phyloP scores from a whole-genome alignment of 2,797 vertebrate species.

The Siniperca undulata region DNA sequence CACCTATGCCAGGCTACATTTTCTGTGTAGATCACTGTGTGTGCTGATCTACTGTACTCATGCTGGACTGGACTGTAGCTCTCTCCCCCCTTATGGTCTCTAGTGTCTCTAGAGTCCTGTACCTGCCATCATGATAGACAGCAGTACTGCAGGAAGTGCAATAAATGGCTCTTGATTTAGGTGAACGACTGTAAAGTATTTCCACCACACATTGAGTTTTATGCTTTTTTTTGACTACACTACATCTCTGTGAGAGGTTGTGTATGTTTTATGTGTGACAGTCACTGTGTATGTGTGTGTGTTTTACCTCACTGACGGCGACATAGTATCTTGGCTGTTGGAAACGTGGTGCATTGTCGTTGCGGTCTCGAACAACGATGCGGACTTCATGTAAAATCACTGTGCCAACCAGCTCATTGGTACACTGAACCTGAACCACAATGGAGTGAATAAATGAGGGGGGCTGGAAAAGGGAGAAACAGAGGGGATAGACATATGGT shows the following conservation, averaged over 20 bases:
- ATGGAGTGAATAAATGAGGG: slow-evolving; percentile 94
- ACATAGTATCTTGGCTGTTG: slow-evolving; percentile 92
- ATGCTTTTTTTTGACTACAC: background rate
- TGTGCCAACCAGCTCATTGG: slow-evolving; percentile 93
- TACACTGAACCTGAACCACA: slow-evolving; percentile 95
- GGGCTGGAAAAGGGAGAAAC: slow-evolving; percentile 82
- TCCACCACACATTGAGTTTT: background rate
- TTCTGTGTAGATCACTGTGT: slow-evolving; percentile 3
- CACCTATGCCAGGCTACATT: background rate
- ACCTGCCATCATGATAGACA: slow-evolving; percentile 30
- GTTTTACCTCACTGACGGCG: slow-evolving; percentile 93
- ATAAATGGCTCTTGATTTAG: slow-evolving; percentile 33
- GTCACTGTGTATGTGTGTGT: background rate
- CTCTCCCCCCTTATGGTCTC: background rate
- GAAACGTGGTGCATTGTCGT: slow-evolving; percentile 93
- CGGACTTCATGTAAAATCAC: slow-evolving; percentile 96
- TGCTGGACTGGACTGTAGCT: slow-evolving; percentile 7
- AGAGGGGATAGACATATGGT: background rate
- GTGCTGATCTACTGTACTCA: slow-evolving; percentile 1
- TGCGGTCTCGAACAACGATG: slow-evolving; percentile 95
- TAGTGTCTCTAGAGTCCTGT: slow-evolving; percentile 14
- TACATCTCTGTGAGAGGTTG: background rate
- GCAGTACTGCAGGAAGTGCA: slow-evolving; percentile 26
- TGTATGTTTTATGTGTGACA: background rate
- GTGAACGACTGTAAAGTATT: background rate